A percentile compares a stretch with the other conserved stretches of the same genome.
These are phyloP conservation scores for Zenarchopterus dispar DNA, from an alignment of 2,797 vertebrate genomes.

Conservation along the genomic window DNA sequence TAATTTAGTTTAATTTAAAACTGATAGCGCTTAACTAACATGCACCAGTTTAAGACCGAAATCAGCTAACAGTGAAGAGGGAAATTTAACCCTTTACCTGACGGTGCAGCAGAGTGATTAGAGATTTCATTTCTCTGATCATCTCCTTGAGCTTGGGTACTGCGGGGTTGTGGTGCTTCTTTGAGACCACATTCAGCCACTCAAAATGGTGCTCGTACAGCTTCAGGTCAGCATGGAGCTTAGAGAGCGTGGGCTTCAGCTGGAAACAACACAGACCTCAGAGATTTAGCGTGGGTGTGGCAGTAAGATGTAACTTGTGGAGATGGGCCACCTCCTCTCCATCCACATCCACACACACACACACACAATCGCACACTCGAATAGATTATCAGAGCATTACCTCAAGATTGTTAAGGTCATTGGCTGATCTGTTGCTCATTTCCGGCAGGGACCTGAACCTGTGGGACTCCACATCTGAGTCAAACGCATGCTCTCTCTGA, in stretches of 20 bases:
- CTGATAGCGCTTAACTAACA: too few relatives aligned
- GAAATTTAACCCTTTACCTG: conserved; percentile 72
- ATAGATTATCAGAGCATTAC: conserved; percentile 70
- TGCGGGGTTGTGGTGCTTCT: conserved; percentile 79
- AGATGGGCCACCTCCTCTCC: conserved; percentile 37
- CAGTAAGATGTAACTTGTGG: conserved; percentile 42
- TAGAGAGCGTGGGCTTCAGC: conserved; percentile 83
- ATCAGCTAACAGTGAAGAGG: too few relatives aligned
- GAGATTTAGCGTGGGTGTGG: conserved; percentile 57
- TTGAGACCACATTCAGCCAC: conserved; percentile 82
- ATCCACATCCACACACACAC: conserved; percentile 21
- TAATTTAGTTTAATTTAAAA: too few relatives aligned
- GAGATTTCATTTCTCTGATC: conserved; percentile 79
- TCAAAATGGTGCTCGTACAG: conserved; percentile 85
- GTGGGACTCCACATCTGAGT: conserved; percentile 81
- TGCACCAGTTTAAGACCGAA: not conserved
- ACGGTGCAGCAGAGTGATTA: conserved; percentile 77
- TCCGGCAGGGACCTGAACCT: conserved; percentile 85
- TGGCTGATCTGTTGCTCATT: conserved; percentile 83
- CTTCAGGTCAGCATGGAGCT: conserved; percentile 83
- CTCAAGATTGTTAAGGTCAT: conserved; percentile 84
- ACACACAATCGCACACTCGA: conserved; percentile 16
- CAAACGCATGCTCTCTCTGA: conserved; percentile 82
- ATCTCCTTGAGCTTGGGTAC: conserved; percentile 80
- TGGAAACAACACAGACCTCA: conserved; percentile 65